These are phyloP conservation scores for Fundulus diaphanus DNA, from an alignment of 2,797 vertebrate species.

Conservation along the genomic window DNA sequence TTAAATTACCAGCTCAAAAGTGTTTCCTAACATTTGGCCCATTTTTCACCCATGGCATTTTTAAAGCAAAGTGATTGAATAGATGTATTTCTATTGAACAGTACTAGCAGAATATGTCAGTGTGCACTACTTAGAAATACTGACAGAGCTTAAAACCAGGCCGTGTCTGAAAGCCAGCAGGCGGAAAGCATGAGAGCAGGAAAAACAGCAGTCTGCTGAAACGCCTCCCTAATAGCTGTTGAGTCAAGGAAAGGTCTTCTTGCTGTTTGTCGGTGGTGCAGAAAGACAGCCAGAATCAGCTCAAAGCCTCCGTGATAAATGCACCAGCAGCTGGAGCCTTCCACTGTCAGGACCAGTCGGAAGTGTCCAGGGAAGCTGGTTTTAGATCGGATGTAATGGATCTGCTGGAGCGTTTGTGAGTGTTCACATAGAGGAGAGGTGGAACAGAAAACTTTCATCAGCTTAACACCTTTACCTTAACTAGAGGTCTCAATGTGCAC, in stretches of 20 bases:
- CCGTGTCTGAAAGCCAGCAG: constrained; percentile 30
- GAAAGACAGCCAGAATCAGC: constrained; percentile 62
- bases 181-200: constrained; percentile 16
- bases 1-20: neutral
- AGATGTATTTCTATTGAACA: constrained; percentile 4
- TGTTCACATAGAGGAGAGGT: constrained; percentile 46
- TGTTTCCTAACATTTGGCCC: neutral
- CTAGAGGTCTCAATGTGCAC: constrained; percentile 35
- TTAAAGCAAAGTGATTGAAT: neutral
- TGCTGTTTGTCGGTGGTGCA: constrained; percentile 48
- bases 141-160: constrained; percentile 45
- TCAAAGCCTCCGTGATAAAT: constrained; percentile 61
- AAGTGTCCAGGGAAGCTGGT: constrained; percentile 60
- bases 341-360: constrained; percentile 63
- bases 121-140: constrained; percentile 47
- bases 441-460: constrained; percentile 66
- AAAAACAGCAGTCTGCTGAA: constrained; percentile 40
- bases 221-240: constrained; percentile 24
- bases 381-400: constrained; percentile 65
- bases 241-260: constrained; percentile 52
- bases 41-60: neutral
- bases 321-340: constrained; percentile 67
- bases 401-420: constrained; percentile 43
- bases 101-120: constrained; percentile 24
- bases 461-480: constrained; percentile 72